These are phyloP conservation scores for Cairina moschata DNA, from an alignment of 2,113 vertebrate genomes.

Conservation along the genomic window DNA sequence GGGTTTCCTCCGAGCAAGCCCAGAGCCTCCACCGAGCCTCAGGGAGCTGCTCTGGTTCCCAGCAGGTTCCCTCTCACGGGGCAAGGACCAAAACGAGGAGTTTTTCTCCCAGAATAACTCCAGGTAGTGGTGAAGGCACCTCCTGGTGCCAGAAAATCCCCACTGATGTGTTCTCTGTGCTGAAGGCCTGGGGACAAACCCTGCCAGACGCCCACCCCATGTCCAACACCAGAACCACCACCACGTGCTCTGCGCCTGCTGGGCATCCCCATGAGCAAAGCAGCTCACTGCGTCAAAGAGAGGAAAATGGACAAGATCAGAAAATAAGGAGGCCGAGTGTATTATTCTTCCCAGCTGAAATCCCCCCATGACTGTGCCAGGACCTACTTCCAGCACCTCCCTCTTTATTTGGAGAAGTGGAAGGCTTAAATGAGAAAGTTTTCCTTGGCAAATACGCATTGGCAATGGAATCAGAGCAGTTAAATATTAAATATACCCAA, in stretches of 20 bases:
- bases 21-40: background rate
- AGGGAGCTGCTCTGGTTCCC: background rate
- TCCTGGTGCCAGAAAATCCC: rapidly evolving
- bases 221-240: background rate
- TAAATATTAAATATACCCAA: conserved; percentile 62
- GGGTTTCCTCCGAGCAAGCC: rapidly evolving
- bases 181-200: background rate
- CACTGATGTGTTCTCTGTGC: background rate
- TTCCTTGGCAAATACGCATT: conserved; percentile 69
- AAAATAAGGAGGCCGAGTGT: background rate
- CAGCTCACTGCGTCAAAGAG: background rate
- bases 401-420: conserved; percentile 65
- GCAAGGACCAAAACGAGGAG: background rate
- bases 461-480: conserved; percentile 37
- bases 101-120: background rate
- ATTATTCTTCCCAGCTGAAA: conserved; percentile 34
- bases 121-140: rapidly evolving
- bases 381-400: conserved; percentile 49
- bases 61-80: background rate
- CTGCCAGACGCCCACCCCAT: rapidly evolving
- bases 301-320: background rate
- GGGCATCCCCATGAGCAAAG: background rate
- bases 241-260: background rate
- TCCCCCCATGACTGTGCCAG: conserved; percentile 55
- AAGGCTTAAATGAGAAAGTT: conserved; percentile 74